Base-by-base conservation (phyloP, 2,888 invertebrate species). In the Drosophila leonis region DNA sequence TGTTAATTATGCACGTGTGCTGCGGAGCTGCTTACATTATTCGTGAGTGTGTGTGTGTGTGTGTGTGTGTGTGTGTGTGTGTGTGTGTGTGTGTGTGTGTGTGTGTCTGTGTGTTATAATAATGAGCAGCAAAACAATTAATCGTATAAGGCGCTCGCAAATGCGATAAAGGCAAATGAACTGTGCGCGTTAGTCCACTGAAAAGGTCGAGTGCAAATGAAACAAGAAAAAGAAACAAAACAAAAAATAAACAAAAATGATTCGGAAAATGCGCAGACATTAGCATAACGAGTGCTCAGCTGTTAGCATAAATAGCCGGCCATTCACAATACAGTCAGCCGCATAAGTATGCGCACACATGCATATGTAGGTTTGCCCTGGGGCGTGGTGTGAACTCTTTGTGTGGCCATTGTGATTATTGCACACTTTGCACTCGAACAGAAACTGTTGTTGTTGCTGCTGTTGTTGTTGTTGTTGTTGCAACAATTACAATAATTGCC, bases 1-100 rank as follows among this genome's bases (percentile, higher is more conserved):
- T 59, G 63, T 79, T 88, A 84, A 84, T 84, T 84, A 84, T 84
- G 86, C 88, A 80, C 81, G 74, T 83, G 78, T 12, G 49, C 44
- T n/a, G 7, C 9, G 44, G 54, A 64, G 61, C 75, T 55, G 59
- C 49, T 59, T 61, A 70, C 80, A 85, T 85, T 85, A 82, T 75
- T 24, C 24, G 2, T 24, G 24, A n/a, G 72, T 76, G 69, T 78
- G 10, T 42, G 18, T 8, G 2, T 69, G 65, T 20, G 33, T 52
- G 15, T 78, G n/a, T 35, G 13, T 35, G 13, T 13, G 0, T 35
- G 13, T 35, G 2, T 31, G 31, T 10, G 3, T 37, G 13, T 15
- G 61, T 78, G 24, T 65, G 52, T 65, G 5, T 37, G 18, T 51
- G 15, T 29, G 56, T 73, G 33, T 35, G 31, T 33, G 27, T 35